These are phyloP conservation scores for Labeo calbasu DNA, from an alignment of 2,797 vertebrate genomes.

Conservation along the genomic window DNA sequence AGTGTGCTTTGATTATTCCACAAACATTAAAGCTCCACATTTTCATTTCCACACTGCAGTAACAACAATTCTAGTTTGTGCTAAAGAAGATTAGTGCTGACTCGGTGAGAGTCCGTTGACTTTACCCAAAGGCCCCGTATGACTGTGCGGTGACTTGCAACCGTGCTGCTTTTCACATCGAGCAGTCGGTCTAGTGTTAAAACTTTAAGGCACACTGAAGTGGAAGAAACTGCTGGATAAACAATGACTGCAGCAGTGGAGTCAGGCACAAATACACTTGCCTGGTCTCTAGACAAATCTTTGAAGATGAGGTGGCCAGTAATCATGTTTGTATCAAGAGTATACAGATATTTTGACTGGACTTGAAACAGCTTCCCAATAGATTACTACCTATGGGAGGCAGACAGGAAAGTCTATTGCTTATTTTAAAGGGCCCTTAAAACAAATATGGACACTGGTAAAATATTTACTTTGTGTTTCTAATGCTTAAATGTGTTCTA, in stretches of 20 bases:
- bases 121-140: slow-evolving; percentile 9
- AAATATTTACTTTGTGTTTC: background rate
- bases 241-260: background rate
- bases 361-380: background rate
- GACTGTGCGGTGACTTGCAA: background rate
- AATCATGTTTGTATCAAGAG: background rate
- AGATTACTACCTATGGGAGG: background rate
- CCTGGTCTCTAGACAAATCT: slow-evolving; percentile 14
- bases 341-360: background rate
- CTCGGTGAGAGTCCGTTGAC: background rate
- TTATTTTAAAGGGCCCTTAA: too few relatives aligned
- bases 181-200: slow-evolving; percentile 8
- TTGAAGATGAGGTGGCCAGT: background rate
- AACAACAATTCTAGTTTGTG: slow-evolving; percentile 11
- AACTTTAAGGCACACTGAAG: slow-evolving; percentile 21
- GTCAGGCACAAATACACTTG: slow-evolving; percentile 6
- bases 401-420: background rate
- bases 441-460: too few relatives aligned
- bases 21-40: slow-evolving; percentile 21
- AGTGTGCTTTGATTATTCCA: background rate
- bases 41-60: slow-evolving; percentile 7
- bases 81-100: slow-evolving; percentile 15
- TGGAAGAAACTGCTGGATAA: background rate
- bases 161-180: slow-evolving; percentile 6
- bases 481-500: background rate